Percentiles rank a stretch among this genome's conserved stretches.
phyloP scores from a whole-genome alignment of 1,140 invertebrate genomes.

The Portunus trituberculatus region DNA sequence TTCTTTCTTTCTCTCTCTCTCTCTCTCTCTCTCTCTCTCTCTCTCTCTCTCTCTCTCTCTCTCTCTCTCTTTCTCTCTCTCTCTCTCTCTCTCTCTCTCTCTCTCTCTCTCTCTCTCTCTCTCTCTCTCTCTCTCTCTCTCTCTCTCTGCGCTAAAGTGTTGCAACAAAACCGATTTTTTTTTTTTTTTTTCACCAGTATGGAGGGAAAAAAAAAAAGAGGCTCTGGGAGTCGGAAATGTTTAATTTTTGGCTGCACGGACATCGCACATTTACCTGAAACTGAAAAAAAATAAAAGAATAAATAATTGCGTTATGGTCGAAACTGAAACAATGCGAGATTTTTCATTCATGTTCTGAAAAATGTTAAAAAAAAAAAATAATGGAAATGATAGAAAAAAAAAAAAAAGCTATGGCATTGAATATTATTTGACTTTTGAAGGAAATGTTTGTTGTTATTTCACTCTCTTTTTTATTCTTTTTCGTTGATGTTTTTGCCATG shows the following conservation, averaged over 20 bases:
- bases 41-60: conserved; percentile 35
- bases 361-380: no score
- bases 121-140: no score
- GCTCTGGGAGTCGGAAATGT: background rate
- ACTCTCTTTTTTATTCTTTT: background rate
- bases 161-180: no score
- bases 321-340: no score
- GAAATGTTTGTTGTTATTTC: background rate
- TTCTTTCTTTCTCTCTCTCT: conserved; percentile 22
- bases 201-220: background rate
- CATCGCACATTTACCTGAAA: background rate
- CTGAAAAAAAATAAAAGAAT: background rate
- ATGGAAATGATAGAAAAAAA: no score
- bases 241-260: background rate
- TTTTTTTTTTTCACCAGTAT: background rate
- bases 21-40: background rate
- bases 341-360: background rate
- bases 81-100: background rate
- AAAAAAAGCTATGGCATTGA: background rate
- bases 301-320: no score
- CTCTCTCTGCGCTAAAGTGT: no score
- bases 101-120: no score
- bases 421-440: background rate
- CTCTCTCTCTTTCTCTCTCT: background rate
- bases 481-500: background rate